These are phyloP conservation scores for Crax fasciolata DNA, from an alignment of 2,797 vertebrate species.

Conservation along the genomic window DNA sequence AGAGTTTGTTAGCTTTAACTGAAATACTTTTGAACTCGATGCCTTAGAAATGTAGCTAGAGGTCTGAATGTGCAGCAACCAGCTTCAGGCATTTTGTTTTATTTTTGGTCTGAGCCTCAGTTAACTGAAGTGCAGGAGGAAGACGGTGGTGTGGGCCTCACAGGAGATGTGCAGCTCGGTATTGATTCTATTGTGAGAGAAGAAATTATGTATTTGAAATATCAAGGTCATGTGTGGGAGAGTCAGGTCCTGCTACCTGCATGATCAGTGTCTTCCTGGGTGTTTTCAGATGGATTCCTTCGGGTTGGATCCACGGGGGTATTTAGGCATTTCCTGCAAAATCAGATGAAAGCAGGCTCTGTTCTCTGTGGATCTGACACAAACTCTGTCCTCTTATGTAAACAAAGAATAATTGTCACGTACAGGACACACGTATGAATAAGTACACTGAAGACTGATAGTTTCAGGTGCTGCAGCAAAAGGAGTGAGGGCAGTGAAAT, in stretches of 20 bases:
- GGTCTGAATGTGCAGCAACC: background rate
- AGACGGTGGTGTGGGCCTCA: background rate
- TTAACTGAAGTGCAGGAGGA: background rate
- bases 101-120: background rate
- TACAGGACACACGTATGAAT: too few species aligned
- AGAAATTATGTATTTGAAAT: rapidly evolving
- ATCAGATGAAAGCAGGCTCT: background rate
- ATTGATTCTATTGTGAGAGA: background rate
- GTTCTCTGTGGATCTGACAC: background rate
- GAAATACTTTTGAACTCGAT: background rate
- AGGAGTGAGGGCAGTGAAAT: background rate
- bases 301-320: background rate
- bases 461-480: background rate
- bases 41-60: background rate
- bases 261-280: background rate
- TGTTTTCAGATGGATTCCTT: background rate
- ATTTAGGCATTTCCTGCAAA: background rate
- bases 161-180: background rate
- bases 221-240: rapidly evolving
- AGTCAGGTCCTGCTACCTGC: background rate
- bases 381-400: background rate
- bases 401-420: background rate
- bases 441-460: background rate
- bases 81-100: background rate
- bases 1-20: background rate